Percentiles rank a stretch among this genome's conserved stretches.
phyloP scores from a whole-genome alignment of 2,888 invertebrate genomes.

The Eubasilissa splendida region DNA sequence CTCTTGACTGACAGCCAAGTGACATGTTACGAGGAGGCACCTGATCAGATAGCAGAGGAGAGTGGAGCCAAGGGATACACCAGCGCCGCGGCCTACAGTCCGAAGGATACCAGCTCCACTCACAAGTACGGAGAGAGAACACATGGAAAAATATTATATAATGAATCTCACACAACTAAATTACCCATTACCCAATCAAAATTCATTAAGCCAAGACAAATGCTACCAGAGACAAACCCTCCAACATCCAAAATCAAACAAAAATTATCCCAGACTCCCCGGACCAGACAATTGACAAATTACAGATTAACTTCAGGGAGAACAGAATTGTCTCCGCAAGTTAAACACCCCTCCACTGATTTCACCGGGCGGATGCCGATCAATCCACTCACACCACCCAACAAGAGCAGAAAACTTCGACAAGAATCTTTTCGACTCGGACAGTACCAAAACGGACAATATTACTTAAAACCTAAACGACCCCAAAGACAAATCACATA shows the following conservation, averaged over 20 bases:
- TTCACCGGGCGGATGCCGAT: conserved; percentile 69
- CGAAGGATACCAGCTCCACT: conserved; percentile 61
- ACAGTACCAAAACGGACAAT: conserved; percentile 40
- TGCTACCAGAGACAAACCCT: background rate
- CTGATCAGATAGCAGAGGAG: conserved; percentile 68
- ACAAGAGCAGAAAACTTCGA: background rate
- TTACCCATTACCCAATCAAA: conserved; percentile 59
- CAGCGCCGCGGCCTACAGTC: conserved; percentile 58
- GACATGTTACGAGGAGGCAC: conserved; percentile 60
- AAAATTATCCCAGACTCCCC: background rate
- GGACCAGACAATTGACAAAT: conserved; percentile 61
- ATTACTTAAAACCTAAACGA: conserved; percentile 20
- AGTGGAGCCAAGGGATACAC: conserved; percentile 60
- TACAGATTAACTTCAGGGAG: conserved; percentile 54
- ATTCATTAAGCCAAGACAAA: background rate
- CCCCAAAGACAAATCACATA: conserved; percentile 7
- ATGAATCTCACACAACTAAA: conserved; percentile 22
- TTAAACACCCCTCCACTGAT: conserved; percentile 60
- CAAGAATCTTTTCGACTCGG: conserved; percentile 32
- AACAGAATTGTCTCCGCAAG: conserved; percentile 1
- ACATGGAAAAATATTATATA: conserved; percentile 20
- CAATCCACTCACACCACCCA: conserved; percentile 61
- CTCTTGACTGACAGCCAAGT: conserved; percentile 61
- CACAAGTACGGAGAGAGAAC: conserved; percentile 42
- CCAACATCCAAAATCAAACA: background rate